These are phyloP conservation scores for Leptinotarsa haldemani DNA, from an alignment of 2,888 invertebrate species.

Conservation along the genomic window DNA sequence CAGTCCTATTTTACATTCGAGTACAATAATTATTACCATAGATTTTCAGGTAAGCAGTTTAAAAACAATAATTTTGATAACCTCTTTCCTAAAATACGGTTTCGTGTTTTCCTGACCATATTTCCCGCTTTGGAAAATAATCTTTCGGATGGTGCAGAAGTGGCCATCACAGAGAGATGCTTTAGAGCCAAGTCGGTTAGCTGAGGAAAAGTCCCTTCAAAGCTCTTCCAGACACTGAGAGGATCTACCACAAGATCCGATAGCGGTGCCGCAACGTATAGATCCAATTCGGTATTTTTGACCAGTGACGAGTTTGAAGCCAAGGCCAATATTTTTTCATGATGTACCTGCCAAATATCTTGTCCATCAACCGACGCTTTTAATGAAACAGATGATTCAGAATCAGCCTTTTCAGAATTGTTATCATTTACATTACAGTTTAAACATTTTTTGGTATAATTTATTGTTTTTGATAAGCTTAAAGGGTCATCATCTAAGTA, in stretches of 20 bases:
- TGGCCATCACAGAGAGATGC: conserved; percentile 10
- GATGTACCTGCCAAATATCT: conserved; percentile 21
- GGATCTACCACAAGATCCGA: conserved; percentile 1
- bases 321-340: conserved; percentile 9
- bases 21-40: conserved; percentile 2
- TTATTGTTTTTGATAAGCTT: not conserved
- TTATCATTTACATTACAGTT: not conserved
- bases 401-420: not conserved
- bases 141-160: conserved; percentile 17
- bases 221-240: conserved; percentile 22
- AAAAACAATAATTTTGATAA: conserved; percentile 12
- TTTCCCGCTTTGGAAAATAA: conserved; percentile 26
- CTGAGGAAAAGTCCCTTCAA: conserved; percentile 21
- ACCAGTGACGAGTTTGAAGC: not conserved
- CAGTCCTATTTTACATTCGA: not conserved
- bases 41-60: conserved; percentile 6
- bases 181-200: not conserved
- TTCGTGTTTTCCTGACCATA: conserved; percentile 4
- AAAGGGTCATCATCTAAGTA: conserved; percentile 25
- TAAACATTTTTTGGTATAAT: not conserved
- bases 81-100: conserved; percentile 7
- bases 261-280: not conserved
- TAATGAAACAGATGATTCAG: conserved; percentile 12
- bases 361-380: conserved; percentile 7
- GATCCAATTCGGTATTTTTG: not conserved